Conservation (phyloP, 1,140 invertebrate genomes). For the Drosophila micromelanica region DNA sequence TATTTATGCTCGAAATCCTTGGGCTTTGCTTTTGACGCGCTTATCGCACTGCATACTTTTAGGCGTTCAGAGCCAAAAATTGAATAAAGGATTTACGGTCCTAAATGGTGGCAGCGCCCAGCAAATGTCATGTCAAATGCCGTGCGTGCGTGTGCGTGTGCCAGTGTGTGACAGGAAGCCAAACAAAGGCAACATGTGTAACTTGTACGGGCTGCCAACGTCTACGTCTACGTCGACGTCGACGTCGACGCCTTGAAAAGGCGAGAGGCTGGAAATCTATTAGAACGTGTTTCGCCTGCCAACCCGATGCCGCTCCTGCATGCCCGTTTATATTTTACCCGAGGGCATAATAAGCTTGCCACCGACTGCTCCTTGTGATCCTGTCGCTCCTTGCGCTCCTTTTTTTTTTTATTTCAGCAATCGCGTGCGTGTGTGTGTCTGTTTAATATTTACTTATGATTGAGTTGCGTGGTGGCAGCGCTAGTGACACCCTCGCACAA, state of each 20-base stretch:
- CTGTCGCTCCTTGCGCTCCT: conserved; percentile 23
- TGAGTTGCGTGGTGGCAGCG: conserved; percentile 68
- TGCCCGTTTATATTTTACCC: conserved; percentile 73
- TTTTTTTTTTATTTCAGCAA: conserved; percentile 47
- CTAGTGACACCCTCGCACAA: conserved; percentile 44
- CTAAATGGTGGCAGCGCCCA: conserved; percentile 57
- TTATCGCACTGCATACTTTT: conserved; percentile 68
- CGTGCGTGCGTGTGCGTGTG: conserved; percentile 18
- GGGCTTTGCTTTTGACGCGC: conserved; percentile 58
- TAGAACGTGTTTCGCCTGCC: conserved; percentile 79
- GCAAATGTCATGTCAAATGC: conserved; percentile 70
- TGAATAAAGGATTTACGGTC: conserved; percentile 77
- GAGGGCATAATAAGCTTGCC: conserved; percentile 77
- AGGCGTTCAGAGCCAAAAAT: conserved; percentile 63
- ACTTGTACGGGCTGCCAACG: conserved; percentile 69
- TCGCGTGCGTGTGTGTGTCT: conserved; percentile 48
- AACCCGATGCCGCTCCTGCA: conserved; percentile 51
- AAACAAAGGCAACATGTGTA: conserved; percentile 82
- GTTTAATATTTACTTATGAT: conserved; percentile 80
- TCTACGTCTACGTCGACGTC: conserved; percentile 32
- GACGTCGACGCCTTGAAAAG: conserved; percentile 54
- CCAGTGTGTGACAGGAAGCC: conserved; percentile 74
- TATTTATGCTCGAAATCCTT: conserved; percentile 64
- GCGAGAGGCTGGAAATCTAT: conserved; percentile 79
- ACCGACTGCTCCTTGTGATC: conserved; percentile 34